Base-by-base conservation (phyloP, 2,113 vertebrate genomes). In the Ceuthmochares aereus region DNA sequence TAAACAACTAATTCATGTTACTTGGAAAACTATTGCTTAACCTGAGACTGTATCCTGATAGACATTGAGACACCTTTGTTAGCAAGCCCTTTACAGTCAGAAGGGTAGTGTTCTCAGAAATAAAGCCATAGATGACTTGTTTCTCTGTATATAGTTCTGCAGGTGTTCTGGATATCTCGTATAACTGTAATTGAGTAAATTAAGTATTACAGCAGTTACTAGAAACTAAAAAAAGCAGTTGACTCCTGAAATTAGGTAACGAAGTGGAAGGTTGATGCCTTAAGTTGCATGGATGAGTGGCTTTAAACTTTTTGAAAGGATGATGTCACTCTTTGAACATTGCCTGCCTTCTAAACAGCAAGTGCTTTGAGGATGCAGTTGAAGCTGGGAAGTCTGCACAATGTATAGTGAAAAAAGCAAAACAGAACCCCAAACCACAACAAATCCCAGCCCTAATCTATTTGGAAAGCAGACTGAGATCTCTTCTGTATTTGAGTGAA, bases 1-100 rank as follows among this genome's bases (percentile, higher is more conserved):
- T 54, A 75, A 90, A 89, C 86, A 81, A 34, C 47, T 88, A 67
- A 36, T 86, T 95, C 68, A 6, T 20, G 17, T 68, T 86, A 47
- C 76, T 94, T 56, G 29, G 66, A 73, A 87, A 81, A 88, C 36
- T 68, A 14, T 90, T 92, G 83, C 88, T 92, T 93, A 74, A 90
- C 63, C 72, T 51, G 55, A 88, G 68, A 7, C 34, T 80, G 20
- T 67, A 16, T 64, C 37, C 36, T 60, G 62, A 10, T 3, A 37
- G 54, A 56, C 83, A 19, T 2, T 2, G 78, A 75, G 27, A 47
- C 26, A 14, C 11, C 37, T 59, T 1, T 16, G 51, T 66, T 25
- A 70, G 55, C 14, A 21, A 43, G 40, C 37, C 47, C 59, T 49
- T 45, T 66, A 25, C 1, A 4, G 22, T 23, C 59, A 68, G 54